Base-by-base conservation (phyloP, 2,888 invertebrate species). In the Cacoxenus indagator region DNA sequence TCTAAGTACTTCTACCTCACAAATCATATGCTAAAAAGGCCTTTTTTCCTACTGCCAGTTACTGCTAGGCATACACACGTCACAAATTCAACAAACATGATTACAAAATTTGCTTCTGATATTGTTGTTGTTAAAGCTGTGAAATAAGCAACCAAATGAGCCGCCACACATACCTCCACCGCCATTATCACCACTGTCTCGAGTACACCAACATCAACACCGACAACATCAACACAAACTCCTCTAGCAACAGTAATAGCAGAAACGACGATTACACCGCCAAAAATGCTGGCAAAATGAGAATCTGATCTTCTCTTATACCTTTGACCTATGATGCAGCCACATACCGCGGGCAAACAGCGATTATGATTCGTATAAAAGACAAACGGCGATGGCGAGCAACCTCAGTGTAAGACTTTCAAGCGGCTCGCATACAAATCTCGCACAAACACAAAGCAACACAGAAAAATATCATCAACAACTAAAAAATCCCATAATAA, bases 321-420 rank as follows among this genome's bases (percentile, higher is more conserved):
- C 78, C 78, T 79, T 79, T 79, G 78, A 79, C 80, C 80, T 80
- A 80, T 78, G 74, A 72, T 68, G 72, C 70, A 70, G 62, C 69
- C 24, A 64, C 67, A 62, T 51, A 57, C 48, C 55, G 69, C 66
- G 66, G 54, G 69, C 62, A 54, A 66, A 37, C 37, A 62, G 62
- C 69, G 48, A 46, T 29, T 48, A 43, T 61, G 8, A 29, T 61
- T 75, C 75, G 75, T 80, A 80, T 80, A 80, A 80, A 78, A 80
- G 80, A 75, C 77, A 76, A 74, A 71, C 71, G 14, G 70, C 72
- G 70, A 70, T 69, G 73, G 64, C 71, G 72, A 73, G 68, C 75
- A 69, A 66, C 71, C 75, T 75, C 79, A 80, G 79, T 80, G 76
- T 72, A 73, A 76, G 73, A 55, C 43, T 76, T 73, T 70, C 70